These are phyloP conservation scores for Metellina segmentata DNA, from an alignment of 2,888 invertebrate genomes.

Conservation along the genomic window DNA sequence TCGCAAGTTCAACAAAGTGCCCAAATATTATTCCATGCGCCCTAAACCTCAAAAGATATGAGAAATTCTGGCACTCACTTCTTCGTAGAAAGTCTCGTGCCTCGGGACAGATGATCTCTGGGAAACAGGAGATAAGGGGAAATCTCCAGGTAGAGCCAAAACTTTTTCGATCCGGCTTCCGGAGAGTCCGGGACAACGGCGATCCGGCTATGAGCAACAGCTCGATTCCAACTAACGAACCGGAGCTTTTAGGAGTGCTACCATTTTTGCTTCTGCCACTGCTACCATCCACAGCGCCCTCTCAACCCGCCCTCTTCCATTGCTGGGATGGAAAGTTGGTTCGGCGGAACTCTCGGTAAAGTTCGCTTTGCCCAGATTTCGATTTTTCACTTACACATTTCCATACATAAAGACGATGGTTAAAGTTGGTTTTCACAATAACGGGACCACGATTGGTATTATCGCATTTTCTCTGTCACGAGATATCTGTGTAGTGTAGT, in stretches of 20 bases:
- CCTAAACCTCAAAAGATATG: no score
- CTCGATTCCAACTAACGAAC: constrained; percentile 38
- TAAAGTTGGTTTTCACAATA: no score
- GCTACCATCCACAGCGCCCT: not conserved
- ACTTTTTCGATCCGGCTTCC: constrained; percentile 25
- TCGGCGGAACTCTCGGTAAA: no score
- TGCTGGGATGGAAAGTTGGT: not conserved
- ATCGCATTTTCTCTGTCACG: no score
- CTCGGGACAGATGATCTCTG: no score
- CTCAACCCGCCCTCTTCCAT: not conserved
- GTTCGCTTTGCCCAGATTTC: no score
- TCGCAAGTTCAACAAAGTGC: no score
- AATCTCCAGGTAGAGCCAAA: not conserved
- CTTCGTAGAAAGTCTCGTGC: not conserved
- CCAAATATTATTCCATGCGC: no score
- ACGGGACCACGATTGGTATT: no score
- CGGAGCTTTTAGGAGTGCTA: constrained; percentile 3
- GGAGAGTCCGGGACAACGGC: not conserved
- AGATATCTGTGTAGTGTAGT: no score
- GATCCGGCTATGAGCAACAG: constrained; percentile 52
- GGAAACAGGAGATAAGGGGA: not conserved
- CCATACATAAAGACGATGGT: no score
- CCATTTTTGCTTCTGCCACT: constrained; percentile 35
- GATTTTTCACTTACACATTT: no score
- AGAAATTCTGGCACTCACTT: not conserved